Evolutionary conservation across 2,113 vertebrate genomes (phyloP), one percentile per base, ranked within the genome.

Genomic region (Columba janthina): DNA sequence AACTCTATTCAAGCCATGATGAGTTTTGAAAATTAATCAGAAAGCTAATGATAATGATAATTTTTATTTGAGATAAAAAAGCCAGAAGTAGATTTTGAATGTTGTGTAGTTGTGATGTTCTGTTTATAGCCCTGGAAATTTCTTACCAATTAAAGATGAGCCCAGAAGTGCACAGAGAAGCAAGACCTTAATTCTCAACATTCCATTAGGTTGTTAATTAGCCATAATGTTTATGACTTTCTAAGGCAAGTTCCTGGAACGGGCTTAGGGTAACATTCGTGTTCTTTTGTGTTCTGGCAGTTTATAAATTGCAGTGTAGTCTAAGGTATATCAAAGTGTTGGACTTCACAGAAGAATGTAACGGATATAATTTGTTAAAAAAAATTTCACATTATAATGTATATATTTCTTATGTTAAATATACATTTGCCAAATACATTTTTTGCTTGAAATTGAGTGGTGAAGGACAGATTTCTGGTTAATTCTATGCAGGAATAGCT

Each of bases 161-260:
- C 38, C 65, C 85, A 88, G 78, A 83, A 96, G 75, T 64, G 44
- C 64, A 71, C 40, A 61, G 69, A 60, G 88, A 92, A 94, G 60
- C 42, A 90, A 91, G 85, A 96, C 83, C 88, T 97, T 93, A 60
- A 69, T 89, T 94, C 85, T 86, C 88, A 95, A 76, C 1, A 0
- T 93, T 78, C 79, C 90, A 87, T 93, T 94, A 88, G 22, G 48
- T 81, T 87, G 85, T 90, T 96, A 96, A 95, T 96, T 94, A 92
- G 36, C 61, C 64, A 46, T 93, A 93, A 93, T 93, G 57, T 87
- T 96, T 97, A 86, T 93, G 85, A 81, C 72, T 93, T 96, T 94
- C 72, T 90, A 78, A 84, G 89, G 60, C 21, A 92, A 80, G 83
- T 86, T 84, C 10, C 48, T 90, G 76, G 40, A 89, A 69, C 11